Evolutionary conservation across 2,888 invertebrate species (phyloP).

Genomic region (Microctonus brassicae): DNA sequence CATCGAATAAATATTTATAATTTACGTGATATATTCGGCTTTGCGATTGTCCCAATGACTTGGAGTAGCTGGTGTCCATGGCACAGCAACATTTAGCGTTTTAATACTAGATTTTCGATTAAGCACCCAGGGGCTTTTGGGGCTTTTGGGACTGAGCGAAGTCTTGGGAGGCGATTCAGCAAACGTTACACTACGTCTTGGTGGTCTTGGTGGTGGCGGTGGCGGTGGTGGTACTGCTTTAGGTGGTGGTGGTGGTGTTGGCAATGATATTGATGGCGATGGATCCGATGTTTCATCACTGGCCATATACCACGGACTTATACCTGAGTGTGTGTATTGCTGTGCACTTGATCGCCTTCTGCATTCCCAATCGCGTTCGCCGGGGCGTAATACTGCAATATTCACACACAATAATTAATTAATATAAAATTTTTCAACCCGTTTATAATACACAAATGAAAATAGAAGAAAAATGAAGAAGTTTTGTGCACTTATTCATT

Average conservation of each 20-base stretch:
- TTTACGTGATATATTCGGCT: conserved; percentile 66
- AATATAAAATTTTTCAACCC: background rate
- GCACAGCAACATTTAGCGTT: conserved; percentile 63
- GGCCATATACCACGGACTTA: conserved; percentile 72
- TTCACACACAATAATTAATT: conserved; percentile 19
- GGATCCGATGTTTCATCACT: conserved; percentile 55
- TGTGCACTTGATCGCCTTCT: conserved; percentile 83
- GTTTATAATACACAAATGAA: background rate
- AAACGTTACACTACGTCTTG: conserved; percentile 67
- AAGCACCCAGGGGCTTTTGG: conserved; percentile 35
- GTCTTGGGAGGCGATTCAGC: conserved; percentile 64
- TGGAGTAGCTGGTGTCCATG: conserved; percentile 66
- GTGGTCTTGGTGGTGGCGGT: conserved; percentile 60
- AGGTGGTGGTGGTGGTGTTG: conserved; percentile 63
- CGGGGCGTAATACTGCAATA: conserved; percentile 86
- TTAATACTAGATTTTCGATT: conserved; percentile 53
- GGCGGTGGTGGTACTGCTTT: conserved; percentile 56
- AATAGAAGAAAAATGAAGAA: background rate
- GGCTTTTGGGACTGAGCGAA: conserved; percentile 51
- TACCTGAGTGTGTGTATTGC: conserved; percentile 89
- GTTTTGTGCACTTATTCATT: conserved; percentile 5
- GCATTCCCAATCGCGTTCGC: conserved; percentile 82
- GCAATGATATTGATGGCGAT: conserved; percentile 61
- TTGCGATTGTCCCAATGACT: conserved; percentile 62
- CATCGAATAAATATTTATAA: background rate